A percentile compares a stretch with the other conserved stretches of the same genome.
Conservation (phyloP, 1,140 invertebrate genomes). For the Drosophila jambulina region DNA sequence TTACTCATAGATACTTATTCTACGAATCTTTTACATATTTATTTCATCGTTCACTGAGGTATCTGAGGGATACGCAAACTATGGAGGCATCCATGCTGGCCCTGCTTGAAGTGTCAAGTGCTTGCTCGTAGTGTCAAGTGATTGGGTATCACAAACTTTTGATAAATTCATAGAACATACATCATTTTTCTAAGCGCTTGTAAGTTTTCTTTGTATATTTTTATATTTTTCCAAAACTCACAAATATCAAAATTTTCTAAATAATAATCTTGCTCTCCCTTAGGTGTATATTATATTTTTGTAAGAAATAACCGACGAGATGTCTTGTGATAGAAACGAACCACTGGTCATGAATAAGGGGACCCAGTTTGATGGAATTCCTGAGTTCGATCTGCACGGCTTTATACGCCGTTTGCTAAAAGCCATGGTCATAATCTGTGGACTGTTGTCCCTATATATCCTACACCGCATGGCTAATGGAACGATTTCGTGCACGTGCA, state of each 20-base stretch:
- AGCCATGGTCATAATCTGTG: not conserved
- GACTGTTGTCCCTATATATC: not conserved
- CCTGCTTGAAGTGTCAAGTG: not conserved
- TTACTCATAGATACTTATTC: not conserved
- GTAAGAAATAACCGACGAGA: not conserved
- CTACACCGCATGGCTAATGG: not conserved
- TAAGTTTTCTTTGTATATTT: not conserved
- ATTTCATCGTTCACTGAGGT: no score
- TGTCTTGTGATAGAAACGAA: accelerated
- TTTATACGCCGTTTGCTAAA: accelerated
- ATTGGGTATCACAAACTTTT: no score
- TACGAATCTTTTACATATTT: no score
- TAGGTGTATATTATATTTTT: not conserved
- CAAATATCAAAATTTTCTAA: not conserved
- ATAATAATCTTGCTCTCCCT: not conserved
- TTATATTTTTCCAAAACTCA: no score
- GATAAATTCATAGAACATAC: no score
- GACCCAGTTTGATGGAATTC: not conserved
- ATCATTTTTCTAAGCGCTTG: not conserved
- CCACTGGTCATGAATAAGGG: not conserved
- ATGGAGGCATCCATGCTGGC: not conserved
- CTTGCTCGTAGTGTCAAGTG: not conserved
- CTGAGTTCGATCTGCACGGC: not conserved
- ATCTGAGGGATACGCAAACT: not conserved
- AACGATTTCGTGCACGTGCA: not conserved